A percentile compares a stretch with the other conserved stretches of the same genome.
phyloP scores from a whole-genome alignment of 2,888 invertebrate species.

The Xestia xanthographa region DNA sequence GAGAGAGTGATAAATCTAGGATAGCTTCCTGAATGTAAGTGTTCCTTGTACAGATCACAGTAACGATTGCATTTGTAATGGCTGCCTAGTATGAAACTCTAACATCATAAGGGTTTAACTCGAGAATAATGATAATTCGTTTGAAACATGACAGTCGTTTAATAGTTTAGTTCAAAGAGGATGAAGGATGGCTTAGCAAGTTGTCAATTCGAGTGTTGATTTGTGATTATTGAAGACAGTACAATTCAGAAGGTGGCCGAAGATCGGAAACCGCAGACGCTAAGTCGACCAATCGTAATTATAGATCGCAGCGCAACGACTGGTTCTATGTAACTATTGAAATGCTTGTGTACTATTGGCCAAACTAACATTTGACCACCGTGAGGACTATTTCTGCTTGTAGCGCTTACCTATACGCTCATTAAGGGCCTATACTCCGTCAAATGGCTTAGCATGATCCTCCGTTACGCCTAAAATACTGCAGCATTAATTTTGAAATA shows the following conservation, averaged over 20 bases:
- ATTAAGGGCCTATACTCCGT: too few species aligned
- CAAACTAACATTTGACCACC: not conserved
- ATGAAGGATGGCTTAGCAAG: slow-evolving; percentile 27
- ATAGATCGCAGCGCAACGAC: not conserved
- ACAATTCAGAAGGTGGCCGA: not conserved
- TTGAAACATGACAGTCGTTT: slow-evolving; percentile 46
- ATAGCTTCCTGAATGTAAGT: slow-evolving; percentile 76
- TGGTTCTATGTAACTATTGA: not conserved
- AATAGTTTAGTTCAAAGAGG: slow-evolving; percentile 47
- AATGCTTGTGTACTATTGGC: not conserved
- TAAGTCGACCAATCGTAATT: not conserved
- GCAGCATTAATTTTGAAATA: too few species aligned
- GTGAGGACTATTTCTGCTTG: not conserved
- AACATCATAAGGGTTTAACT: slow-evolving; percentile 38
- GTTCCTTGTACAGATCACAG: slow-evolving; percentile 65
- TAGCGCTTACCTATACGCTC: not conserved
- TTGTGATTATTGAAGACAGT: slow-evolving; percentile 8
- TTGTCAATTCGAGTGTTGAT: slow-evolving; percentile 36
- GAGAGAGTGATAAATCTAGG: slow-evolving; percentile 79
- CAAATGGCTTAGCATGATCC: too few species aligned
- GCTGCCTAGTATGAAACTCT: slow-evolving; percentile 28
- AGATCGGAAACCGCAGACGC: not conserved
- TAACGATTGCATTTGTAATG: slow-evolving; percentile 48
- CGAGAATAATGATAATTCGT: slow-evolving; percentile 43
- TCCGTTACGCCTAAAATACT: too few species aligned